Percentiles rank a stretch among this genome's conserved stretches.
These are phyloP conservation scores for Paratilapia polleni DNA, from an alignment of 2,113 vertebrate genomes.

Conservation along the genomic window DNA sequence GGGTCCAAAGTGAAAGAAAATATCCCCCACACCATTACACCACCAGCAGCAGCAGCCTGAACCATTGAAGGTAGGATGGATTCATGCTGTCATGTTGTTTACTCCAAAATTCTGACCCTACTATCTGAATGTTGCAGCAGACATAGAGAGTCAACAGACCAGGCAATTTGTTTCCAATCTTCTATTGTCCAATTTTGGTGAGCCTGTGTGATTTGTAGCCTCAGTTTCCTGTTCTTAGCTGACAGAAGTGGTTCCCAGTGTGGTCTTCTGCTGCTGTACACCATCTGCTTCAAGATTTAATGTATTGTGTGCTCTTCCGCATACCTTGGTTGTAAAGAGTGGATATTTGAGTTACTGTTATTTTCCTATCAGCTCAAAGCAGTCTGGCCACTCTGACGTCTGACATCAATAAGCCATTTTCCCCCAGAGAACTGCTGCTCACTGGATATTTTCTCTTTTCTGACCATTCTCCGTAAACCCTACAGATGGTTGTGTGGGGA, in stretches of 20 bases:
- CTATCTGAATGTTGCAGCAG: not conserved
- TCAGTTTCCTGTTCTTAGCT: not conserved
- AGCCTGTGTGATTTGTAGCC: too few species aligned
- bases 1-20: not conserved
- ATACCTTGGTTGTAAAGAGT: not conserved
- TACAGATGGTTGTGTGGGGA: not conserved
- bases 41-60: not conserved
- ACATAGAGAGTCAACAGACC: not conserved
- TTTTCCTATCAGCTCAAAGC: not conserved
- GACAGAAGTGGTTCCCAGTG: rapidly evolving
- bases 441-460: not conserved
- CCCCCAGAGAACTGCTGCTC: not conserved
- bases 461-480: not conserved
- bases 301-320: not conserved
- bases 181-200: too few species aligned
- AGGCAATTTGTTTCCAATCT: not conserved
- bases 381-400: not conserved
- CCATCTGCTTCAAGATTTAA: not conserved
- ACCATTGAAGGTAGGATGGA: not conserved
- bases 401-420: not conserved
- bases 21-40: not conserved
- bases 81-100: not conserved
- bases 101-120: not conserved
- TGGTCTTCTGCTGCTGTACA: not conserved
- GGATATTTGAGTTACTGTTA: not conserved